Evolutionary conservation across 2,797 vertebrate species (phyloP).

Genomic region (Rhinogobio ventralis): DNA sequence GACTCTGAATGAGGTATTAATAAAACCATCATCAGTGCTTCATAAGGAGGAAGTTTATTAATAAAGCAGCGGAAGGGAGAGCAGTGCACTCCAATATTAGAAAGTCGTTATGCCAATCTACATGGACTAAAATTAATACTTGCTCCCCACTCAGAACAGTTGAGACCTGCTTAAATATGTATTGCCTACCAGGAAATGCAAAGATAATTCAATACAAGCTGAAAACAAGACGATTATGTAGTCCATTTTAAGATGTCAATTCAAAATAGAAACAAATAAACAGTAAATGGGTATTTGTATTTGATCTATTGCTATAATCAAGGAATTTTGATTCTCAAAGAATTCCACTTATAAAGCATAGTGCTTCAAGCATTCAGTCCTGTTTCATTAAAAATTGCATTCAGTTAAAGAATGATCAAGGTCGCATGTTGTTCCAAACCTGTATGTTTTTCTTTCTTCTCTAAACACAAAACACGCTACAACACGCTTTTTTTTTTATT

Average conservation of each 20-base stretch:
- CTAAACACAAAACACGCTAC: not conserved
- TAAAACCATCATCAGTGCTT: conserved; percentile 15
- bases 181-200: not conserved
- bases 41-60: conserved; percentile 42
- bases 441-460: not conserved
- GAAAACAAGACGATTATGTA: not conserved
- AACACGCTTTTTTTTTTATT: too few species aligned
- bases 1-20: conserved; percentile 80
- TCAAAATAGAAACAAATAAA: not conserved
- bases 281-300: not conserved
- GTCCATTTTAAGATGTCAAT: conserved; percentile 13
- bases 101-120: conserved; percentile 40
- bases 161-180: not conserved
- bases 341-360: not conserved
- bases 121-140: conserved; percentile 48
- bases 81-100: conserved; percentile 15
- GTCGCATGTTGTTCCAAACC: not conserved
- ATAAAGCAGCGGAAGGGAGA: conserved; percentile 20
- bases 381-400: not conserved
- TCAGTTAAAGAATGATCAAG: not conserved
- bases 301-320: not conserved
- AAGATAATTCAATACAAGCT: not conserved
- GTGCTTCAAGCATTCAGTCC: not conserved
- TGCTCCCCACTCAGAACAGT: not conserved
- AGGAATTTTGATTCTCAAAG: not conserved